Evolutionary conservation across 1,140 invertebrate genomes (phyloP).

Genomic region (Apis dorsata): DNA sequence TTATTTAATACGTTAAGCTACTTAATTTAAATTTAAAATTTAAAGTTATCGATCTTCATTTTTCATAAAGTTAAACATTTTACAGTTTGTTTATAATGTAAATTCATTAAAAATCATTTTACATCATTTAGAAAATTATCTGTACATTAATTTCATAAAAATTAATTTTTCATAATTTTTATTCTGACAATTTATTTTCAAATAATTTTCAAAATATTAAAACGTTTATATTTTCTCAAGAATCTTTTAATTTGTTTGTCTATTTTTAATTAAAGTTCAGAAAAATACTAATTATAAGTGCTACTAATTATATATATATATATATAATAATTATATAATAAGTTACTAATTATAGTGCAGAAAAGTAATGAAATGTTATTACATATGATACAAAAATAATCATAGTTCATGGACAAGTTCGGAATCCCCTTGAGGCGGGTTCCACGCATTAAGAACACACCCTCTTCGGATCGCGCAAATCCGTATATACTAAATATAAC

Average conservation of each 20-base stretch:
- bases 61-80: not conserved
- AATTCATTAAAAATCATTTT: not conserved
- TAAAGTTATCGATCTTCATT: not conserved
- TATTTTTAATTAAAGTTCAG: too few species aligned
- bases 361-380: not conserved
- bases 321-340: too few species aligned
- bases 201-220: too few species aligned
- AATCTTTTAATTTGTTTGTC: not conserved
- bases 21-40: not conserved
- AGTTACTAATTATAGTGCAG: too few species aligned
- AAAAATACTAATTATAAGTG: too few species aligned
- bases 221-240: too few species aligned
- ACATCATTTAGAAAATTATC: not conserved
- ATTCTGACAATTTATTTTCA: not conserved
- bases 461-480: constrained; percentile 13
- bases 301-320: too few species aligned
- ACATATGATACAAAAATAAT: not conserved
- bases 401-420: not conserved
- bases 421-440: not conserved
- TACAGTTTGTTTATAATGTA: not conserved
- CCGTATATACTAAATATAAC: constrained; percentile 19
- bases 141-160: not conserved
- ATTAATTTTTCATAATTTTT: not conserved
- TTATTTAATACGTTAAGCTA: too few species aligned
- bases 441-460: constrained; percentile 32